Evolutionary conservation across 1,140 invertebrate genomes (phyloP).

Genomic region (Cephus cinctus): DNA sequence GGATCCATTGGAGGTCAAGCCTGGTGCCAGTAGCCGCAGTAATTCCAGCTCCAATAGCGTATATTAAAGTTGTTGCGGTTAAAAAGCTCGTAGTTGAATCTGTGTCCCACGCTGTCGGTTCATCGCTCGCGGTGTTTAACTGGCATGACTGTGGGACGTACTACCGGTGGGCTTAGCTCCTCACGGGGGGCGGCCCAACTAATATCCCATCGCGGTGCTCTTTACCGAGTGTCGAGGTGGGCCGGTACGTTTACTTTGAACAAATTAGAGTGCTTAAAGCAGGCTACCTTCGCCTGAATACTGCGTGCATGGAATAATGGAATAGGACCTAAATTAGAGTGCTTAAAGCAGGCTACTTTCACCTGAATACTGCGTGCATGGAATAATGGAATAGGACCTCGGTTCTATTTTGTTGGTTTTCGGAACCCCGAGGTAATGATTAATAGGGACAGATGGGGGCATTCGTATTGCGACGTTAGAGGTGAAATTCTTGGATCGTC

Average conservation of each 20-base stretch:
- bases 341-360: too few relatives aligned
- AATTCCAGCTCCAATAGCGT: slow-evolving; percentile 84
- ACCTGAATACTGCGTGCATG: slow-evolving; percentile 74
- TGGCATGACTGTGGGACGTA: slow-evolving; percentile 45
- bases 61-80: slow-evolving; percentile 85
- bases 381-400: slow-evolving; percentile 79
- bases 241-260: slow-evolving; percentile 67
- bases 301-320: slow-evolving; percentile 75
- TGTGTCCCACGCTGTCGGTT: slow-evolving; percentile 64
- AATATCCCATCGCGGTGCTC: slow-evolving; percentile 57
- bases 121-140: slow-evolving; percentile 53
- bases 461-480: slow-evolving; percentile 74
- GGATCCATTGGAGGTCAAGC: slow-evolving; percentile 82
- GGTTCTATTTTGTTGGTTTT: slow-evolving; percentile 76
- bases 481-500: slow-evolving; percentile 79
- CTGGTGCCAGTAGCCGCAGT: slow-evolving; percentile 81
- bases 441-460: slow-evolving; percentile 73
- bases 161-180: slow-evolving; percentile 41
- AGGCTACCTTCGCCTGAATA: slow-evolving; percentile 72
- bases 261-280: slow-evolving; percentile 82
- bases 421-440: slow-evolving; percentile 76
- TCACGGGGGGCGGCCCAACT: slow-evolving; percentile 40
- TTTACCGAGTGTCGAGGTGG: slow-evolving; percentile 56
- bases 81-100: slow-evolving; percentile 75
- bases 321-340: too few relatives aligned